Evolutionary conservation across 2,113 vertebrate species (phyloP), one percentile per base, ranked within the genome.

Genomic region (Dipodomys stephensi): DNA sequence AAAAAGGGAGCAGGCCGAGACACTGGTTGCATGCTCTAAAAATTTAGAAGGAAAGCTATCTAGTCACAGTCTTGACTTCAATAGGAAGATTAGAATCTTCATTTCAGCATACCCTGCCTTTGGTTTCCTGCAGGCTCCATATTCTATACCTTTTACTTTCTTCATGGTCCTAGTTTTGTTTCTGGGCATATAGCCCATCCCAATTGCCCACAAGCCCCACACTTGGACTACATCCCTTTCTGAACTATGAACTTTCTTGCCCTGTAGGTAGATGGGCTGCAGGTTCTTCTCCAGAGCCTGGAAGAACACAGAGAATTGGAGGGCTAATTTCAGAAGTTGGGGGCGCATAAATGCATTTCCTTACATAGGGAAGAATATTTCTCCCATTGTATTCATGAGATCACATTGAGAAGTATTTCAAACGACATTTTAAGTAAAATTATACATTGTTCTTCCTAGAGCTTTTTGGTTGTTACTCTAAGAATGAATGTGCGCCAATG

Each of bases 371-470:
- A 0, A 80, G 28, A 82, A 77, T 80, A 67, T 91, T 46, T 46
- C 10, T 49, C 49, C 44, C 53, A 27, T 57, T 25, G 2, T 53
- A 82, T 6, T 44, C 19, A 65, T 20, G 23, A 53, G 1, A 60
- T 23, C 25, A 67, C 20, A 8, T 79, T 32, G 20, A 80, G 57
- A 88, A 94, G 22, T 44, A 83, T 22, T 46, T 79, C 62, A 91
- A 96, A 87, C 57, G 77, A 64, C 8, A 72, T 60, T 73, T 89
- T 46, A 83, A 64, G 39, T 32, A 57, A 83, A 81, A 83, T 62
- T 19, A 39, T n/a, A 53, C 9, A 57, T 64, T 4, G 39, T 71
- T 79, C 39, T 77, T 85, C 60, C 9, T 57, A 15, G 6, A 44
- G 23, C 0, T 62, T 69, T 65, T 23, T 32, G 23, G 11, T 71